Base-by-base conservation (phyloP, 2,888 invertebrate genomes). In the Pandemis corylana region DNA sequence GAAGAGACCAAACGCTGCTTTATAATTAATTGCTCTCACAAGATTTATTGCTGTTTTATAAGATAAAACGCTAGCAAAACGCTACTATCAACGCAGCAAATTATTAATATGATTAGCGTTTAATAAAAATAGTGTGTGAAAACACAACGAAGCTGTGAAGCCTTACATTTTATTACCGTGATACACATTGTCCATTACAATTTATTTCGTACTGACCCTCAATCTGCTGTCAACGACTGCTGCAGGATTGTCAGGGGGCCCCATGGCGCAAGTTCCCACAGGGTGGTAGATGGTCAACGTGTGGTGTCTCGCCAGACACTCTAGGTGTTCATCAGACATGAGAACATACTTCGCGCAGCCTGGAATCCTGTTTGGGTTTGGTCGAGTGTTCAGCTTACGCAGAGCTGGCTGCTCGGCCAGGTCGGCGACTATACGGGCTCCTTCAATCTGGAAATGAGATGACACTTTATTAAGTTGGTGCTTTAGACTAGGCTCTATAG, bases 281-380 rank as follows among this genome's bases (percentile, higher is more conserved):
- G 97, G 97, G 87, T 98, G 97, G 86, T 97, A 97, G 78, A 97
- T 97, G 0, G 97, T 97, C 83, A 97, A 92, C 0, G 97, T 96
- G 86, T 97, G 97, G 81, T 96, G 96, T 68, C 96, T 92, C 0
- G 96, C 96, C 81, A 96, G 95, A 80, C 98, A 98, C 75, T 96
- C 96, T 95, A 97, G 95, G 84, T 97, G 98, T 67, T 96, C 96
- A 79, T 97, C 96, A 0, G 97, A 96, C 79, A 96, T 94, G 73
- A 96, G 95, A 65, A 94, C 91, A 65, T 95, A 91, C 6, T 95
- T 76, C 2, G 93, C 90, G 81, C 97, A 97, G 41, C 96, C 97
- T 13, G 96, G 96, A 82, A 96, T 96, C 1, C 95, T 92, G 73
- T 95, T 94, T 3, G 95, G 94, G 82, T 97, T 97, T 0, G 97